phyloP scores from a whole-genome alignment of 2,113 vertebrate species.

The Orycteropus afer region DNA sequence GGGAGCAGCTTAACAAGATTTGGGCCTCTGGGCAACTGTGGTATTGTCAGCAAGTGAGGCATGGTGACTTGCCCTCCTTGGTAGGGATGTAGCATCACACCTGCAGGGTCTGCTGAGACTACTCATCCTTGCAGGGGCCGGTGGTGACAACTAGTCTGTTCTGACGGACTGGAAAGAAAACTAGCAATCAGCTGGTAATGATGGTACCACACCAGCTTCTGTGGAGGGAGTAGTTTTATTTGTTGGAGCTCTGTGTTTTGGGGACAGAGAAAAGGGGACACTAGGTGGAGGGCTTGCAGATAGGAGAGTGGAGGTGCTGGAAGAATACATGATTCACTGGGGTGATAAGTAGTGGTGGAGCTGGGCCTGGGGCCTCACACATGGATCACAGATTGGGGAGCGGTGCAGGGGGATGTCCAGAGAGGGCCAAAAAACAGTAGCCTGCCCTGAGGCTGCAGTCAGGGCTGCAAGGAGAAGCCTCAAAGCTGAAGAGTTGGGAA shows the following conservation, averaged over 20 bases:
- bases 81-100: neutral
- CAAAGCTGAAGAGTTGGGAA: neutral
- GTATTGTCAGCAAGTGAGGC: neutral
- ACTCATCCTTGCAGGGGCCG: neutral
- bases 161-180: neutral
- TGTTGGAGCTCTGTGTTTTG: neutral
- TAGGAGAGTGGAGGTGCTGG: neutral
- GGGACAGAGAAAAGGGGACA: too few species aligned
- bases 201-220: neutral
- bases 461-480: neutral
- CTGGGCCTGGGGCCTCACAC: neutral
- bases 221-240: neutral
- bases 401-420: neutral
- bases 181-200: too few species aligned
- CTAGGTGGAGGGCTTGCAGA: neutral
- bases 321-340: neutral
- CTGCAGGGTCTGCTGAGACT: neutral
- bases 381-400: neutral
- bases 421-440: neutral
- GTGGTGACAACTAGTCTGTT: neutral
- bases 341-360: neutral
- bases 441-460: neutral
- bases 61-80: neutral
- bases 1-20: neutral
- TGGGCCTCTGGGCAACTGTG: neutral